Conservation (phyloP, 2,113 vertebrate species). For the Myotis yumanensis region DNA sequence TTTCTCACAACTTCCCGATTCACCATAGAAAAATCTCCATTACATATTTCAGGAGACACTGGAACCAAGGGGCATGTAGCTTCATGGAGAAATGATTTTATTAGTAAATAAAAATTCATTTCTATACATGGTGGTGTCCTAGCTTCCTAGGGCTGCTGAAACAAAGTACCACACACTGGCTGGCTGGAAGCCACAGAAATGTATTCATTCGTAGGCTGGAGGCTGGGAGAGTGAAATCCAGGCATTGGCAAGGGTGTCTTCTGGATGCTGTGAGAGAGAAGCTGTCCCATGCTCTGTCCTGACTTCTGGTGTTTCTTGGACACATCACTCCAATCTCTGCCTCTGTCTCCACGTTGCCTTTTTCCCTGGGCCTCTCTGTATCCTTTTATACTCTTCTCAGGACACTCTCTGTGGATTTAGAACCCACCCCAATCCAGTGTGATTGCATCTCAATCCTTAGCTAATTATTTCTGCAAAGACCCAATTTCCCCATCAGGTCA, state of each 20-base stretch:
- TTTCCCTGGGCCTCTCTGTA: not conserved
- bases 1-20: not conserved
- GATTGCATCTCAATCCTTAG: not conserved
- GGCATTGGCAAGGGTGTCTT: not conserved
- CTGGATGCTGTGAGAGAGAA: not conserved
- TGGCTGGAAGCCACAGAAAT: not conserved
- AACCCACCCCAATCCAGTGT: not conserved
- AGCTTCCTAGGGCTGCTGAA: not conserved
- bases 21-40: not conserved
- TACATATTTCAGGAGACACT: not conserved
- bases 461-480: not conserved
- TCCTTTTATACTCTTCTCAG: not conserved
- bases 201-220: not conserved
- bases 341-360: not conserved
- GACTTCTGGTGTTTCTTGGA: not conserved
- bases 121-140: not conserved
- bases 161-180: too few species aligned
- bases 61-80: not conserved
- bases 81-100: not conserved
- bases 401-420: not conserved
- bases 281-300: fast-evolving
- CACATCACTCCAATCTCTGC: not conserved
- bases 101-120: not conserved
- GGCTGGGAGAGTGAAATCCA: not conserved
- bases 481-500: not conserved